Conservation (phyloP, 2,888 invertebrate genomes). For the Morpho deidamia region DNA sequence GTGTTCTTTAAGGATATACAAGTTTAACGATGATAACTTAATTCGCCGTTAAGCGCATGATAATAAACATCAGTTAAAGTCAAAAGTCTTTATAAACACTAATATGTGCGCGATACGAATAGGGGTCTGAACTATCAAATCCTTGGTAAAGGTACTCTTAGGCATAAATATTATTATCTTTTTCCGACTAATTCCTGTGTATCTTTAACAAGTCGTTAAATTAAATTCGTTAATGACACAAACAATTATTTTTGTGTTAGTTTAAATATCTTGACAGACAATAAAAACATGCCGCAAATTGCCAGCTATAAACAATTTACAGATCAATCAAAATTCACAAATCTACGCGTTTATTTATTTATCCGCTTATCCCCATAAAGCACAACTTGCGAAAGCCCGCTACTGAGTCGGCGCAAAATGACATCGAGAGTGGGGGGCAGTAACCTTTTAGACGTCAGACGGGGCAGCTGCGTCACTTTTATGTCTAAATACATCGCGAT, state of each 20-base stretch:
- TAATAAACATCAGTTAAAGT: too few relatives aligned
- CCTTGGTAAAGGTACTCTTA: too few relatives aligned
- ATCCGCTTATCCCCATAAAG: conserved; percentile 35
- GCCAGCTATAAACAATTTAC: conserved; percentile 11
- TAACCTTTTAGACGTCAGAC: conserved; percentile 54
- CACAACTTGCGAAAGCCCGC: conserved; percentile 47
- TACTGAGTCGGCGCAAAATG: conserved; percentile 76
- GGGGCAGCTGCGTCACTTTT: conserved; percentile 59
- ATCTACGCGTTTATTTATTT: conserved; percentile 21
- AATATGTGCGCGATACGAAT: too few relatives aligned
- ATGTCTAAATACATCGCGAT: conserved; percentile 58
- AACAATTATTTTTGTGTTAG: background rate
- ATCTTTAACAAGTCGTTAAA: too few relatives aligned
- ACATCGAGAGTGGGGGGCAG: conserved; percentile 64
- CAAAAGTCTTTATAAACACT: too few relatives aligned
- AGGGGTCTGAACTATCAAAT: too few relatives aligned
- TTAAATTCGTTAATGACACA: too few relatives aligned
- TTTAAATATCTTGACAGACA: background rate
- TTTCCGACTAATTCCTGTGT: too few relatives aligned
- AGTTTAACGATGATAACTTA: too few relatives aligned
- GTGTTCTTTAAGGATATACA: too few relatives aligned
- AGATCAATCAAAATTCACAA: conserved; percentile 17
- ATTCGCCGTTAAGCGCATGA: too few relatives aligned
- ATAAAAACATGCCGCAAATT: background rate
- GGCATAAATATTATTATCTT: too few relatives aligned